Conservation (phyloP, 2,797 vertebrate genomes). For the Danio albolineatus region DNA sequence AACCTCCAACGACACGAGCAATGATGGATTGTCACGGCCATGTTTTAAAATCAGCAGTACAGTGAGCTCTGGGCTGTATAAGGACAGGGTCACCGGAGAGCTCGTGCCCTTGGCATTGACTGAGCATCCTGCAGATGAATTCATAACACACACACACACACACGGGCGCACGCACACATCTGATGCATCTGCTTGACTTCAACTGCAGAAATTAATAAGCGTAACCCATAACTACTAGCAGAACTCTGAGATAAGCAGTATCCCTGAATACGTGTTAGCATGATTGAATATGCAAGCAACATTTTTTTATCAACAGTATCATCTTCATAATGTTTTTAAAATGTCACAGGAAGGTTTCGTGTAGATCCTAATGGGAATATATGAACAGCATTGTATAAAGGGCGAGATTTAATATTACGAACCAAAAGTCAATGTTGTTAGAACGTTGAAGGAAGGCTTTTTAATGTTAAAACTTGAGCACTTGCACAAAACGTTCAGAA, state of each 20-base stretch:
- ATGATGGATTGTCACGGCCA: neutral
- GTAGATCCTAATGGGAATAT: no score
- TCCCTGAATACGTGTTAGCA: neutral
- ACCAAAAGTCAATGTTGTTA: no score
- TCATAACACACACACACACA: neutral
- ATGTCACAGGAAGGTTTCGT: neutral
- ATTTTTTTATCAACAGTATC: no score
- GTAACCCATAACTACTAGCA: neutral
- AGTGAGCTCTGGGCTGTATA: neutral
- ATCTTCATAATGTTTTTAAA: no score
- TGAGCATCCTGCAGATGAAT: conserved; percentile 6
- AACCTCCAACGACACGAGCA: neutral
- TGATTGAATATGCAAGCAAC: no score
- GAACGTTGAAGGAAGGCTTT: no score
- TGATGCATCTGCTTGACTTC: conserved; percentile 17
- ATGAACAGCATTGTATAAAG: no score
- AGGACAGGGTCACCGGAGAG: conserved; percentile 24
- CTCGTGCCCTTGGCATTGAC: conserved; percentile 50
- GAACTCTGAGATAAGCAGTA: neutral
- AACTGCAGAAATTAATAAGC: neutral
- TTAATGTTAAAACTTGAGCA: no score
- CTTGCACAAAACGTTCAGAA: neutral
- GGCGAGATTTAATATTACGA: no score
- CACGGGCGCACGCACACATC: conserved; percentile 4
- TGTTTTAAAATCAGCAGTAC: conserved; percentile 15